Evolutionary conservation across 2,113 vertebrate species (phyloP), one percentile per base, ranked within the genome.

Genomic region (Garra rufa): DNA sequence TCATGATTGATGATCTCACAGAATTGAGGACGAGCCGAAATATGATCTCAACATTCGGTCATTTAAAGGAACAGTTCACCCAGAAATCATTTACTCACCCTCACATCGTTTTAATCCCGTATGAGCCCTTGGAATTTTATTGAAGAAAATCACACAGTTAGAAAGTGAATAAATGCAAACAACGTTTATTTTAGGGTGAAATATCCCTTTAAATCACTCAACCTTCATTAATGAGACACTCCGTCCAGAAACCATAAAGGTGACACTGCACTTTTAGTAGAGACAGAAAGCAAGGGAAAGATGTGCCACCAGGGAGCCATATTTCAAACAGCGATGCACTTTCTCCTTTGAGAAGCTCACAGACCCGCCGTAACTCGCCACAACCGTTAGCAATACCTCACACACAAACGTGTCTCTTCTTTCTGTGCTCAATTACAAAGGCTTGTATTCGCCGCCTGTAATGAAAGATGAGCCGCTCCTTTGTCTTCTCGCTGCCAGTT

Each of bases 231-330:
- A 85, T 90, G 28, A 87, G 78, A 43, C 34, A 19, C 41, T 75
- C 90, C 89, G 83, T 89, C 87, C 80, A 65, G 87, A 87, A 89
- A 70, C 81, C 85, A 76, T 92, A 88, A 92, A 92, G 92, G 93
- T 94, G 94, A 94, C 93, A 91, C 91, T 89, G 92, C 93, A 94
- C 90, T 92, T 93, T 92, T 89, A 87, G 87, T 85, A 83, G 91
- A 92, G 90, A 91, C 91, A 92, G 94, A 75, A 44, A 80, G 76
- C 57, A 11, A 63, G 26, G 17, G 61, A 44, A 67, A 80, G 26
- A 93, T 90, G 91, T 90, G 91, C 83, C 92, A 90, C 90, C 81
- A 83, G 94, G 93, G 93, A 93, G 91, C 91, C 82, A 88, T 93
- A 90, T 90, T 88, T 92, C 92, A 93, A 91, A 91, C 92, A 91